These are phyloP conservation scores for Barnardius zonarius DNA, from an alignment of 2,113 vertebrate genomes.

Conservation along the genomic window DNA sequence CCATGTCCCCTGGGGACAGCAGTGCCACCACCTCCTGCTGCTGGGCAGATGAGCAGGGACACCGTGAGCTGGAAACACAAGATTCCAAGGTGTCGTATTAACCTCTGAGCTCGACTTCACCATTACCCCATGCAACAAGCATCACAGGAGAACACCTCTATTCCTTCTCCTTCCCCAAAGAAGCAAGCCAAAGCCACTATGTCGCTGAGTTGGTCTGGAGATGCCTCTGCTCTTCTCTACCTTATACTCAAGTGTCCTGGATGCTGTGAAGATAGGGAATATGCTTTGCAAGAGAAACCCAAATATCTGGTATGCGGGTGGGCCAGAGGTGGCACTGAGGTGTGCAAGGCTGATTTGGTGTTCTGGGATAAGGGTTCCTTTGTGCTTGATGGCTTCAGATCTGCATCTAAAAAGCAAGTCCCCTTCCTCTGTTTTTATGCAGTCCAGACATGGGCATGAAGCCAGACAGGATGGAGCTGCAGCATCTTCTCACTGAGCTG, in stretches of 20 bases:
- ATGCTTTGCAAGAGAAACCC: fast-evolving
- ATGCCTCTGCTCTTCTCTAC: background rate
- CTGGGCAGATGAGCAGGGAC: background rate
- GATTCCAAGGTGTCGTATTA: background rate
- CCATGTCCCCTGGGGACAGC: background rate
- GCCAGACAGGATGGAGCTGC: background rate
- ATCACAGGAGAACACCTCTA: background rate
- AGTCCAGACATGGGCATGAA: background rate
- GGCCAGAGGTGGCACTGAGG: too few species aligned
- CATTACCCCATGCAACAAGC: background rate
- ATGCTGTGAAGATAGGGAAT: background rate
- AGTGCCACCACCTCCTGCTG: background rate
- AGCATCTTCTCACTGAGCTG: background rate
- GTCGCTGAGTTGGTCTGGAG: background rate
- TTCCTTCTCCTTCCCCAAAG: background rate
- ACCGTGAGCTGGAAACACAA: fast-evolving
- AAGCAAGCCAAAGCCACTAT: background rate
- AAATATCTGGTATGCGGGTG: background rate
- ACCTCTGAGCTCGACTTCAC: background rate
- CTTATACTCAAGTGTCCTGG: background rate
- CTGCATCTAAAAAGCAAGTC: background rate
- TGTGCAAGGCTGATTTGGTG: background rate
- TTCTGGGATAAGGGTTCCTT: background rate
- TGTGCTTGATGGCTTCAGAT: background rate
- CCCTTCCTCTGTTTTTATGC: background rate